These are phyloP conservation scores for Melanophora roralis DNA, from an alignment of 2,888 invertebrate genomes.

Conservation along the genomic window DNA sequence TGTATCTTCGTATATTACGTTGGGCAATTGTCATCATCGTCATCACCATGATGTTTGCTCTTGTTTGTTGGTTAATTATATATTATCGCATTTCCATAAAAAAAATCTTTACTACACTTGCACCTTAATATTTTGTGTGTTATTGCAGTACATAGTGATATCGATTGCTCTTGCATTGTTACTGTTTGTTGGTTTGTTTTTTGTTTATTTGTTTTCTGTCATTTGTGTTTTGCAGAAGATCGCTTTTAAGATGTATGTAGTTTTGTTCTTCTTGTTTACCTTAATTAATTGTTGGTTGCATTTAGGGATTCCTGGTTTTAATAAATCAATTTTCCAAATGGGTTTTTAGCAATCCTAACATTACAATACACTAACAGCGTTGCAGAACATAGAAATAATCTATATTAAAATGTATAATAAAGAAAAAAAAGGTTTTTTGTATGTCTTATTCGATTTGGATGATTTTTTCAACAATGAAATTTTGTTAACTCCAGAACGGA, in stretches of 20 bases:
- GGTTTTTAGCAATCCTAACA: conserved; percentile 36
- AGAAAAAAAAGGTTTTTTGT: no score
- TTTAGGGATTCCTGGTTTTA: conserved; percentile 66
- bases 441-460: no score
- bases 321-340: conserved; percentile 71
- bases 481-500: no score
- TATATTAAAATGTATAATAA: conserved; percentile 28
- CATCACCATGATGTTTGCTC: conserved; percentile 42
- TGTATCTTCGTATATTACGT: conserved; percentile 3
- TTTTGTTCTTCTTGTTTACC: conserved; percentile 39
- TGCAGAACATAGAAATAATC: background rate
- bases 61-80: conserved; percentile 71
- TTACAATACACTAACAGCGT: background rate
- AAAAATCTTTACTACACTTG: conserved; percentile 39
- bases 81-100: conserved; percentile 75
- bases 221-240: conserved; percentile 56
- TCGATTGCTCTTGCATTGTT: conserved; percentile 4
- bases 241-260: conserved; percentile 32
- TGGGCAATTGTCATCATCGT: conserved; percentile 49
- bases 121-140: background rate
- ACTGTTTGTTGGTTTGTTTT: conserved; percentile 11
- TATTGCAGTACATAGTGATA: conserved; percentile 1
- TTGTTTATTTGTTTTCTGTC: no score
- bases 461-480: no score
- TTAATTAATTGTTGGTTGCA: conserved; percentile 71